A percentile compares a stretch with the other conserved stretches of the same genome.
These are phyloP conservation scores for Apotomis betuletana DNA, from an alignment of 2,888 invertebrate genomes.

Conservation along the genomic window DNA sequence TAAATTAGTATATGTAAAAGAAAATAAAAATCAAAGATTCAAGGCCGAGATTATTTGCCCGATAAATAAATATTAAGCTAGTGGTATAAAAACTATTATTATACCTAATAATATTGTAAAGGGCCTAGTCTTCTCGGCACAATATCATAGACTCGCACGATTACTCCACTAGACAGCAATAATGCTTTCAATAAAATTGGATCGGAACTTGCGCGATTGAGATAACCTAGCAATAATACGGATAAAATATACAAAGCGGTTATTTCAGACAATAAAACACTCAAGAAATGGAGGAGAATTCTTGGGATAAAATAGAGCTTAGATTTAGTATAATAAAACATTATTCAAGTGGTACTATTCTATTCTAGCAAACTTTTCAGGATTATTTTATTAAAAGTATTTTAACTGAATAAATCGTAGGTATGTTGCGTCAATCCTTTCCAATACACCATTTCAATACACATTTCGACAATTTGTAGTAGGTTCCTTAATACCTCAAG, in stretches of 20 bases:
- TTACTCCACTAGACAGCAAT: constrained; percentile 23
- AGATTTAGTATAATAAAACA: constrained; percentile 7
- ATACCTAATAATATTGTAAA: constrained; percentile 6
- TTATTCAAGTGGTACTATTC: background rate
- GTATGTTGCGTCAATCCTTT: no score
- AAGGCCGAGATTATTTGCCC: background rate
- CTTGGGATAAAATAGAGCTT: constrained; percentile 8
- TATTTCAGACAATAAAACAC: constrained; percentile 25
- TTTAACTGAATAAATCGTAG: no score
- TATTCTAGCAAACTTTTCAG: background rate
- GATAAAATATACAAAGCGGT: constrained; percentile 27
- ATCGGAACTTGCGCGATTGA: constrained; percentile 22
- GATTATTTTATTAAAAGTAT: no score
- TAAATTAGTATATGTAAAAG: no score
- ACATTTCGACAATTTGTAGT: no score
- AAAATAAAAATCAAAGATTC: no score
- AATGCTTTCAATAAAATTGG: constrained; percentile 31
- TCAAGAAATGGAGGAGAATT: constrained; percentile 17
- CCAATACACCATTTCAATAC: no score
- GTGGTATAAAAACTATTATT: background rate
- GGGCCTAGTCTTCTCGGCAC: background rate
- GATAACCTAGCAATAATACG: constrained; percentile 29
- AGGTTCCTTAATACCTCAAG: no score
- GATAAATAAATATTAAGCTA: background rate
- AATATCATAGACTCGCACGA: constrained; percentile 18